These are phyloP conservation scores for Drosophila kanekoi DNA, from an alignment of 2,888 invertebrate species.

Conservation along the genomic window DNA sequence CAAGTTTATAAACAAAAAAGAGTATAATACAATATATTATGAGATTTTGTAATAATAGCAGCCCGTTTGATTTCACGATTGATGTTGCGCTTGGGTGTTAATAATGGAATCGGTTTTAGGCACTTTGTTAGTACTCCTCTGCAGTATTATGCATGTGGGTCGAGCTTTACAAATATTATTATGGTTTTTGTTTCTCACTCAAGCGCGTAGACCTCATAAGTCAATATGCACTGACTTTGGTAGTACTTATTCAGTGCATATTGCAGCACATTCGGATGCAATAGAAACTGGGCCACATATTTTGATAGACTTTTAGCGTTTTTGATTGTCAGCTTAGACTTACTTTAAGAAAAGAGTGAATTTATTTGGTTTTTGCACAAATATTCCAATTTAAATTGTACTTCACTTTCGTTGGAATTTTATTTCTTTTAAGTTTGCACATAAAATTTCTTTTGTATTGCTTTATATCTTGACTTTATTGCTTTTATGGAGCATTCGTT, in stretches of 20 bases:
- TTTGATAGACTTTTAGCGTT: not conserved
- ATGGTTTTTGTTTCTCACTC: constrained; percentile 12
- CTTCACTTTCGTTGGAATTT: constrained; percentile 20
- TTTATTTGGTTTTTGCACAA: not conserved
- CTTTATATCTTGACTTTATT: constrained; percentile 25
- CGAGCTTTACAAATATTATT: not conserved
- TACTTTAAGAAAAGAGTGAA: constrained; percentile 4
- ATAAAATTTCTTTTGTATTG: constrained; percentile 2
- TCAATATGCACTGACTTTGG: constrained; percentile 3
- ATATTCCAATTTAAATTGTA: constrained; percentile 11
- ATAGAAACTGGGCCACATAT: not conserved
- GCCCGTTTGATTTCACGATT: constrained; percentile 30
- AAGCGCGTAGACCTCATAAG: constrained; percentile 2
- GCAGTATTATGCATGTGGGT: constrained; percentile 28
- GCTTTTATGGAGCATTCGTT: constrained; percentile 25
- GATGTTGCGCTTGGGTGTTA: constrained; percentile 33
- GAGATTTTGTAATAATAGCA: constrained; percentile 44
- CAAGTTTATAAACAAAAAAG: constrained; percentile 50
- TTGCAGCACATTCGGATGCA: not conserved
- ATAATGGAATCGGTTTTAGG: constrained; percentile 29
- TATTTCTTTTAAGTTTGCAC: not conserved
- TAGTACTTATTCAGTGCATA: not conserved
- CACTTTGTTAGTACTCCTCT: constrained; percentile 11
- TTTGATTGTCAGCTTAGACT: constrained; percentile 6
- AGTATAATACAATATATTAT: too few relatives aligned